Conservation (phyloP, 2,797 vertebrate genomes). For the Micropoecilia bifurca region DNA sequence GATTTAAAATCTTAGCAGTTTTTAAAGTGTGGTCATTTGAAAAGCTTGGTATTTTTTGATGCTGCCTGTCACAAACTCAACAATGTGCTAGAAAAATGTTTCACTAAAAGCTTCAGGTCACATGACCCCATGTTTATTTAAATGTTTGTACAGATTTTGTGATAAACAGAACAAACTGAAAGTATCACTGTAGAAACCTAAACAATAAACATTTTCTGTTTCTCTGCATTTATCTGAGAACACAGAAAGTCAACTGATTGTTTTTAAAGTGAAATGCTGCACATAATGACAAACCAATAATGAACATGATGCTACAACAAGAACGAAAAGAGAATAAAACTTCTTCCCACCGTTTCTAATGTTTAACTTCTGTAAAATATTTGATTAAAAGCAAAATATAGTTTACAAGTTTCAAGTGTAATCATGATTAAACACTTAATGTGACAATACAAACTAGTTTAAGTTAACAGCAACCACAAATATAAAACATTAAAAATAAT, state of each 20-base stretch:
- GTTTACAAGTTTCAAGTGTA: conserved; percentile 19
- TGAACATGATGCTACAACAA: conserved; percentile 33
- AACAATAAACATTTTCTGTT: background rate
- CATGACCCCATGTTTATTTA: conserved; percentile 5
- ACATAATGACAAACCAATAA: conserved; percentile 42
- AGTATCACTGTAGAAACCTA: background rate
- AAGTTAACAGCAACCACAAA: background rate
- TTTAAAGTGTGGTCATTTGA: too few relatives aligned
- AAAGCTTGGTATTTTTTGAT: too few relatives aligned
- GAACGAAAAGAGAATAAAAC: conserved; percentile 1
- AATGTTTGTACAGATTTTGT: conserved; percentile 21
- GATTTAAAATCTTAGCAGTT: too few relatives aligned
- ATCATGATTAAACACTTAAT: background rate
- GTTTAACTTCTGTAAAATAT: background rate
- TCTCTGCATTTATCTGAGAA: conserved; percentile 17
- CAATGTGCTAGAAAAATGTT: conserved; percentile 17
- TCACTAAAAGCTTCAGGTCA: conserved; percentile 47
- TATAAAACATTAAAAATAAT: background rate
- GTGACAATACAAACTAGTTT: background rate
- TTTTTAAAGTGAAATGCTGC: conserved; percentile 51
- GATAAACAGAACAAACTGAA: conserved; percentile 10
- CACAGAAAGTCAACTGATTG: conserved; percentile 26
- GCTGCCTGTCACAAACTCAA: background rate
- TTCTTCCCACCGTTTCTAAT: background rate
- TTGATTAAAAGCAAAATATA: background rate